Base-by-base conservation (phyloP, 2,113 vertebrate genomes). In the Colossoma macropomum region DNA sequence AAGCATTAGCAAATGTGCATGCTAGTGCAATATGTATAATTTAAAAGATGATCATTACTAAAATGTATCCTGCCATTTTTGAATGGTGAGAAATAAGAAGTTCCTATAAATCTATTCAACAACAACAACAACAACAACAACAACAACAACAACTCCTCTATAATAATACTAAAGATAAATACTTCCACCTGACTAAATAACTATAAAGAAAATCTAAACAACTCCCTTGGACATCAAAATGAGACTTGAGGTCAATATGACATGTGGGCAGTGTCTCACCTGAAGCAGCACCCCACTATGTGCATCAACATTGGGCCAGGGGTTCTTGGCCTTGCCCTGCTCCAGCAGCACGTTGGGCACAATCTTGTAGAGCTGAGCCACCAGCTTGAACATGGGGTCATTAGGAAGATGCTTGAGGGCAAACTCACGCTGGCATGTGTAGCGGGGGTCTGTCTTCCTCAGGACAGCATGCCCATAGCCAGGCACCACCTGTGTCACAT, bases 311-410 rank as follows among this genome's bases (percentile, higher is more conserved):
- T 99, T 99, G 90, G 98, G 98, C 98, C 97, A 99, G 27, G 98
- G 98, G 90, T 99, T 99, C 92, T 99, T 98, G 89, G 98, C 98
- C 88, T 99, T 99, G 77, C 97, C 98, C 91, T 99, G 97, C 87
- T 99, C 97, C 93, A 99, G 93, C 38, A 99, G 95, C 86, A 99
- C 95, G 1, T 95, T 95, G 89, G 97, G 97, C 2, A 99, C 97
- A 3, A 99, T 98, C 94, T 98, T 98, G 90, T 99, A 99, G 21
- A 99, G 95, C 86, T 99, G 98, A 0, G 97, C 93, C 50, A 99
- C 98, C 70, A 99, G 79, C 90, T 96, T 97, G 92, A 99, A 99
- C 94, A 98, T 91, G 75, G 97, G 96, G 89, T 98, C 97, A n/a
- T 94, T 93, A 82, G 97, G 97, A 71, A 99, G 95, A 89, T 98